A percentile compares a stretch with the other conserved stretches of the same genome.
These are phyloP conservation scores for Oeneis ivallda DNA, from an alignment of 2,888 invertebrate genomes.

Conservation along the genomic window DNA sequence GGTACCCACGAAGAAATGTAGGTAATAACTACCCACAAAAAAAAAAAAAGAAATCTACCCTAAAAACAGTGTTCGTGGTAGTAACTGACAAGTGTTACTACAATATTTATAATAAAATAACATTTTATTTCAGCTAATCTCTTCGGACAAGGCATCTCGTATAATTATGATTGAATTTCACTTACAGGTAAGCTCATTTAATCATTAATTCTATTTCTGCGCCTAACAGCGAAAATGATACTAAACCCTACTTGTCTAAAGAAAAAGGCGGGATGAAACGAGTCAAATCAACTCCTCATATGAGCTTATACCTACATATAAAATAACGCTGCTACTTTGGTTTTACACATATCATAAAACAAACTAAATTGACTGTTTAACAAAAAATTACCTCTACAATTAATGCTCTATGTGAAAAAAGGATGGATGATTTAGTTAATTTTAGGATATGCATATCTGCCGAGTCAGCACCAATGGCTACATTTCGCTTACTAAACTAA, in stretches of 20 bases:
- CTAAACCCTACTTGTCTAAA: conserved; percentile 28
- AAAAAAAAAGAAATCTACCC: too few species aligned
- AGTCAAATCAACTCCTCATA: conserved; percentile 34
- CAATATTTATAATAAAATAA: too few species aligned
- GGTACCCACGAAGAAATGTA: too few species aligned
- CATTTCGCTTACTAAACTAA: conserved; percentile 41
- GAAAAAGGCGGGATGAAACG: conserved; percentile 43
- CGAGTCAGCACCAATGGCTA: conserved; percentile 36
- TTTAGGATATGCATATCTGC: not conserved
- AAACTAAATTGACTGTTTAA: not conserved
- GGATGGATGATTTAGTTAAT: not conserved
- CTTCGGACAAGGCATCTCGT: too few species aligned
- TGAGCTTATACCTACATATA: conserved; percentile 33
- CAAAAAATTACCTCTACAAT: not conserved
- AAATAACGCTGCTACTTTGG: conserved; percentile 32
- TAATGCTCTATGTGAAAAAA: not conserved
- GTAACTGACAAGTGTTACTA: too few species aligned
- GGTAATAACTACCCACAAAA: too few species aligned
- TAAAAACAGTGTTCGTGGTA: too few species aligned
- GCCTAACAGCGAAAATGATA: conserved; percentile 6
- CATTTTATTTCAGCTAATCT: too few species aligned
- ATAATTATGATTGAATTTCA: too few species aligned
- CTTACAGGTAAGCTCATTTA: too few species aligned
- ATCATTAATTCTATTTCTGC: too few species aligned
- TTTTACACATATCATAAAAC: not conserved